Evolutionary conservation across 2,888 invertebrate genomes (phyloP).

Genomic region (Mesochorus sp.): DNA sequence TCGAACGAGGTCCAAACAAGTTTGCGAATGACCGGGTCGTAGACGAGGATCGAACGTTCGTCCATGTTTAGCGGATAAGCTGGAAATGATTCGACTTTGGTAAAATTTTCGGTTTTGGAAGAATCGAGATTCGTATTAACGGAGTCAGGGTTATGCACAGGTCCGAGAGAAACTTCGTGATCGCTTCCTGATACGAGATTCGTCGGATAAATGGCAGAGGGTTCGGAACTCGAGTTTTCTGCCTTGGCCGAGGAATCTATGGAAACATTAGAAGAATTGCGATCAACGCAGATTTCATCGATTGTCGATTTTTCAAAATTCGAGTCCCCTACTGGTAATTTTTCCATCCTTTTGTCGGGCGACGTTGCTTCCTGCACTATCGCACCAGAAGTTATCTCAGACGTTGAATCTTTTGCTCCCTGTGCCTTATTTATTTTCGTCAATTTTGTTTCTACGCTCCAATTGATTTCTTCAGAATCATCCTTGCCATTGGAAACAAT

Average conservation of each 20-base stretch:
- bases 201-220: not conserved
- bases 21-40: constrained; percentile 9
- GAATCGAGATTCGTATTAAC: not conserved
- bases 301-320: not conserved
- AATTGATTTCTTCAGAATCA: not conserved
- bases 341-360: too few relatives aligned
- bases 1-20: constrained; percentile 35
- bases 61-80: constrained; percentile 37
- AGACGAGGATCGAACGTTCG: constrained; percentile 40
- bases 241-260: not conserved
- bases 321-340: not conserved
- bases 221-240: not conserved
- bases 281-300: not conserved
- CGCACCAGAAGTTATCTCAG: too few relatives aligned
- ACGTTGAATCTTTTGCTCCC: too few relatives aligned
- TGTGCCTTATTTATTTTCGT: too few relatives aligned
- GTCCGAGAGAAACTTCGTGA: not conserved
- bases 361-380: too few relatives aligned
- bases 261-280: not conserved
- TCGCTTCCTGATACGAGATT: not conserved
- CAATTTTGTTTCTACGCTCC: not conserved
- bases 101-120: not conserved
- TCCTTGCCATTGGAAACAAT: not conserved
- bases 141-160: not conserved
- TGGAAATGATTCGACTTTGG: constrained; percentile 7